Evolutionary conservation across 30 jellyfish, hydroid and myxozoan genomes (phyloP).

Genomic region (Aurelia aurita): DNA sequence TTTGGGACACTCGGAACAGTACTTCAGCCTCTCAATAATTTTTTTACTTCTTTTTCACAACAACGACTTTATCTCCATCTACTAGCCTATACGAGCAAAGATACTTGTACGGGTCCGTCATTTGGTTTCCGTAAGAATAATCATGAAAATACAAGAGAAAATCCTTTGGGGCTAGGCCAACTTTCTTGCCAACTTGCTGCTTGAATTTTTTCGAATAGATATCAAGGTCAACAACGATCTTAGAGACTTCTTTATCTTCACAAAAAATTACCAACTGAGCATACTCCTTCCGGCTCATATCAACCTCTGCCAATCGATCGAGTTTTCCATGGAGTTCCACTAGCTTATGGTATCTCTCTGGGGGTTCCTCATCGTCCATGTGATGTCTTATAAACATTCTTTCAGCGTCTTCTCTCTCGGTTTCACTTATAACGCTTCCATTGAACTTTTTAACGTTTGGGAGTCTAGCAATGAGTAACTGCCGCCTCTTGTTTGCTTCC

Average conservation of each 20-base stretch:
- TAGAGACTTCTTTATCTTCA: slow-evolving; percentile 25
- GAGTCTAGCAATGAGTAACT: slow-evolving; percentile 71
- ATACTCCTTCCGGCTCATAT: slow-evolving; percentile 45
- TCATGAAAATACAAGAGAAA: slow-evolving; percentile 44
- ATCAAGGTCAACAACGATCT: slow-evolving; percentile 49
- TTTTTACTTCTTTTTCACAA: too few species aligned
- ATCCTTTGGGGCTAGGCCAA: slow-evolving; percentile 43
- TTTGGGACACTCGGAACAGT: too few species aligned
- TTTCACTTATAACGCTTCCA: slow-evolving; percentile 68
- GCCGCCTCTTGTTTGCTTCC: slow-evolving; percentile 61
- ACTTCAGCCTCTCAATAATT: too few species aligned
- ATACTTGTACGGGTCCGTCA: slow-evolving; percentile 10
- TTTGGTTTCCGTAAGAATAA: not conserved
- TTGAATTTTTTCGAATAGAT: slow-evolving; percentile 7
- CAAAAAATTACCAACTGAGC: slow-evolving; percentile 4
- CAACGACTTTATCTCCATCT: slow-evolving; percentile 62
- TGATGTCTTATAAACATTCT: slow-evolving; percentile 82
- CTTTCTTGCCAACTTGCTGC: slow-evolving; percentile 21
- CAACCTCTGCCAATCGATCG: slow-evolving; percentile 84
- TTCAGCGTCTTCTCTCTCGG: slow-evolving; percentile 93
- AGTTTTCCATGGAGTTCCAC: slow-evolving; percentile 79
- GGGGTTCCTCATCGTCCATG: slow-evolving; percentile 72
- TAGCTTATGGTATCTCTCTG: slow-evolving; percentile 84
- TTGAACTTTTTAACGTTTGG: slow-evolving; percentile 82
- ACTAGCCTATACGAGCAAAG: slow-evolving; percentile 25